Percentiles rank a stretch among this genome's conserved stretches.
Conservation (phyloP, 2,113 vertebrate species). For the Brevimyrus niger region DNA sequence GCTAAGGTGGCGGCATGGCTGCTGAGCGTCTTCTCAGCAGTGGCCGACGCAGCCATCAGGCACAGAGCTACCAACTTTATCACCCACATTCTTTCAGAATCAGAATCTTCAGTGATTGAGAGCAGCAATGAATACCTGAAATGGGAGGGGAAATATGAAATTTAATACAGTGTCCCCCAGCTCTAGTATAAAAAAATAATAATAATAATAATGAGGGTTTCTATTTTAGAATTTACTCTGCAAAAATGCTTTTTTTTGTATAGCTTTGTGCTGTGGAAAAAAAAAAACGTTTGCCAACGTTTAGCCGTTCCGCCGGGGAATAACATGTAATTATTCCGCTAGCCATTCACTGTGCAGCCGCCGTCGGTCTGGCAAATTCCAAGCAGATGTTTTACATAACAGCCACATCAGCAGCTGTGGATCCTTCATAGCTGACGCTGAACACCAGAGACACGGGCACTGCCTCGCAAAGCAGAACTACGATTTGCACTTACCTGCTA, state of each 20-base stretch:
- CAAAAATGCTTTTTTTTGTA: neutral
- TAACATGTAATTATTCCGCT: neutral
- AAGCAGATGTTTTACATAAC: neutral
- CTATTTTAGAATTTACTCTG: neutral
- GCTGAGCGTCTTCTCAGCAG: conserved; percentile 71
- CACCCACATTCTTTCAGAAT: conserved; percentile 68
- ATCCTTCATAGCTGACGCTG: neutral
- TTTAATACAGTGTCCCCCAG: neutral
- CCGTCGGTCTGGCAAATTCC: neutral
- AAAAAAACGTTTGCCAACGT: neutral
- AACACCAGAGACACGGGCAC: neutral
- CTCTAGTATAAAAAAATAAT: neutral
- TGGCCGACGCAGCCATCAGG: conserved; percentile 51
- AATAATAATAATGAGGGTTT: neutral
- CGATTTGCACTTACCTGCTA: neutral
- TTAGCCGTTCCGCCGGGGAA: neutral
- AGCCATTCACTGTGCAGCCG: neutral
- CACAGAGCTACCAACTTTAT: conserved; percentile 53
- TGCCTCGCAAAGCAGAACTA: neutral
- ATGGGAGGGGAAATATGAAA: neutral
- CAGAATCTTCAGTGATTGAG: conserved; percentile 18
- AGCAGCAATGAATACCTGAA: conserved; percentile 42
- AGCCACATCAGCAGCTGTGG: conserved; percentile 9
- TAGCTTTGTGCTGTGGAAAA: neutral
- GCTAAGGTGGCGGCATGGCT: conserved; percentile 71